These are phyloP conservation scores for Pachyramphus minor DNA, from an alignment of 2,113 vertebrate genomes.

Conservation along the genomic window DNA sequence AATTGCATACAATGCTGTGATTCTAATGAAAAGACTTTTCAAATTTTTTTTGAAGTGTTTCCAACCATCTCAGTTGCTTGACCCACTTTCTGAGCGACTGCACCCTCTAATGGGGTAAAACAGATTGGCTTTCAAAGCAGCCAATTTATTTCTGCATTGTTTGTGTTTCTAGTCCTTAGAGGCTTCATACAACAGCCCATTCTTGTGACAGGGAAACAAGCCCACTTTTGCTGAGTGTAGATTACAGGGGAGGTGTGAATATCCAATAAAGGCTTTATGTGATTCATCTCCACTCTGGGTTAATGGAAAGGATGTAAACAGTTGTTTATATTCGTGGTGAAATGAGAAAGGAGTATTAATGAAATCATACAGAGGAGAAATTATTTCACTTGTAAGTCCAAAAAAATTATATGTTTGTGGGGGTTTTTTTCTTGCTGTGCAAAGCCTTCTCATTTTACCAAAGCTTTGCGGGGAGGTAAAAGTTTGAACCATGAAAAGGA, in stretches of 20 bases:
- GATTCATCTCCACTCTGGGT: not conserved
- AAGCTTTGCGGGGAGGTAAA: not conserved
- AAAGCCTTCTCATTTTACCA: not conserved
- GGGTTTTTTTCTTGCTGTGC: not conserved
- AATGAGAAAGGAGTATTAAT: not conserved
- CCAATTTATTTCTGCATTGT: not conserved
- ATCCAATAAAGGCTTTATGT: not conserved
- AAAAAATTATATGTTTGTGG: not conserved
- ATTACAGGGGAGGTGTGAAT: not conserved
- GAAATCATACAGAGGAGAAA: not conserved
- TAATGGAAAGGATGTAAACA: not conserved
- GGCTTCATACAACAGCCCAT: not conserved
- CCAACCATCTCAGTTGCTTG: not conserved
- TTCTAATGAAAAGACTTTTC: not conserved
- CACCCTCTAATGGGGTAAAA: conserved; percentile 51
- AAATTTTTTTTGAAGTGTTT: not conserved
- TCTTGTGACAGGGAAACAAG: not conserved
- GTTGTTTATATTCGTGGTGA: not conserved
- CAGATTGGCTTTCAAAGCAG: conserved; percentile 28
- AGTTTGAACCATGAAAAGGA: not conserved
- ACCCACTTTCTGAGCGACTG: conserved; percentile 39
- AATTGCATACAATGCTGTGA: not conserved
- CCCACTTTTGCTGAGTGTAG: not conserved
- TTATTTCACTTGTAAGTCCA: not conserved
- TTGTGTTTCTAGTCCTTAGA: not conserved